Base-by-base conservation (phyloP, 2,888 invertebrate species). In the Cephus spinipes region DNA sequence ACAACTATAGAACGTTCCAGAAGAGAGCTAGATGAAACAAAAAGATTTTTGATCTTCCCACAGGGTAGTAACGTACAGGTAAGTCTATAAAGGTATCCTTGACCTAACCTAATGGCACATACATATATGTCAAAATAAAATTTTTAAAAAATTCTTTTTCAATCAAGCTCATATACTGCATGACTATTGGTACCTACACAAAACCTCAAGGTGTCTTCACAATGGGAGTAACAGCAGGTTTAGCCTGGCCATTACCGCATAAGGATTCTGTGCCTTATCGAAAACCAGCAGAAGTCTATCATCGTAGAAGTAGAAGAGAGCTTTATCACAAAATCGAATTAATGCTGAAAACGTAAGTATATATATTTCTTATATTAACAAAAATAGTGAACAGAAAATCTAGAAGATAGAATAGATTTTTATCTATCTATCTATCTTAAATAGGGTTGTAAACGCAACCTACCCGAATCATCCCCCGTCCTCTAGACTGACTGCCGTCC, bases 181-280 rank as follows among this genome's bases (percentile, higher is more conserved):
- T 92, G 76, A 94, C 95, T 0, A 93, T 93, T 81, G 93, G 94
- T 0, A 92, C 93, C 69, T 87, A 94, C 76, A 87, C 92, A 2
- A 83, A 90, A 0, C 94, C 94, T 3, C 92, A 93, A 0, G 93
- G 94, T 79, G 93, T 94, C 74, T 94, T 96, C 81, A 93, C 95
- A 12, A 92, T 95, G 85, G 96, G 96, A 0, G 93, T 94, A 75
- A 96, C 96, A 0, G 95, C 96, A 1, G 96, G 96, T 0, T 90
- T 96, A 84, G 96, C 96, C 3, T 96, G 95, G 93, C 95, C 96
- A 86, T 89, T 96, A 73, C 96, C 96, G 0, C 95, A 95, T 83
- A 83, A 83, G 79, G 92, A 92, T 85, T 92, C 92, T 74, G 92
- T 92, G 76, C 87, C 93, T 4, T 83, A 85, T 77, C 83, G 89